Evolutionary conservation across 2,113 vertebrate species (phyloP), one percentile per base, ranked within the genome.

Genomic region (Plecturocebus donacophilus): DNA sequence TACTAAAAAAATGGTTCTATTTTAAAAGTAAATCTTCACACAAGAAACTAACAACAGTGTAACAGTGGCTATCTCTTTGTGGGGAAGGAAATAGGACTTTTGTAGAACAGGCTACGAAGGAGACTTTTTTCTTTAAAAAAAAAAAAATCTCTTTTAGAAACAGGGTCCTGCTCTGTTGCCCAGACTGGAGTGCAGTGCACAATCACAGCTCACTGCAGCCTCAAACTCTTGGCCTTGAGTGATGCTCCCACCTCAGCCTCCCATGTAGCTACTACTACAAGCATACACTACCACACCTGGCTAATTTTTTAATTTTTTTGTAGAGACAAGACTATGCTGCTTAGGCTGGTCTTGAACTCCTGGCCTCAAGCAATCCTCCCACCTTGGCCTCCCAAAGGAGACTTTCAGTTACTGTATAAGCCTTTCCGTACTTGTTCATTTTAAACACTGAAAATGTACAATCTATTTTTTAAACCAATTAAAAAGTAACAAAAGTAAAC

Each of bases 21-120:
- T 64, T 94, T 79, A 84, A 80, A 97, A 88, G 38, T 79, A 93
- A 66, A 52, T 14, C 47, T 83, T 91, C 91, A 70, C 49, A 68
- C 7, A 58, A 71, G 68, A 82, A 64, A 91, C 75, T 64, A 77
- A 90, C 68, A 91, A 47, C 6, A 90, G 54, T 35, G 14, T 30
- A 64, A 64, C 61, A 82, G 54, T 83, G 58, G 32, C 23, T 49
- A 47, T 82, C 23, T 45, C 40, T 82, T 42, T 73, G 11, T 77
- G 11, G 30, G 84, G 49, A 96, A 54, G 49, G 49, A 6, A 88
- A 71, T 0, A 77, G 42, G 17, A 27, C 40, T 91, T 81, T 66
- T 82, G 40, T 11, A 54, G 35, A 91, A 87, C 8, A 61, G 12
- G 21, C 42, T 66, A 47, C 20, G 13, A 75, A 7, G 52, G 30